These are phyloP conservation scores for Rhinella marina DNA, from an alignment of 2,797 vertebrate genomes.

Conservation along the genomic window DNA sequence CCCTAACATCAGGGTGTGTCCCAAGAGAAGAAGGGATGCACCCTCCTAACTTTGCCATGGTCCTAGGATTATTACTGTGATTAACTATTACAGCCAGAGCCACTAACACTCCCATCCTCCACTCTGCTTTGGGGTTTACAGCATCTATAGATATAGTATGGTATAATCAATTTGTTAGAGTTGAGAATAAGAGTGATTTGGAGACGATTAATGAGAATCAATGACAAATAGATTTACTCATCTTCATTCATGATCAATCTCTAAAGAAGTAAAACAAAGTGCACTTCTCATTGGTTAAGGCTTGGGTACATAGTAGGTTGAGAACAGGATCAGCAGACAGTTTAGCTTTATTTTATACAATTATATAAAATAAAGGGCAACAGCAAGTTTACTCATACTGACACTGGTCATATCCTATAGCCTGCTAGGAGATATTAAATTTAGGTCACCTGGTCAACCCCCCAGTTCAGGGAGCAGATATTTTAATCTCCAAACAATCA, in stretches of 20 bases:
- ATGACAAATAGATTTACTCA: not conserved
- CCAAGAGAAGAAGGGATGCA: too few relatives aligned
- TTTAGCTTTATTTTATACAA: not conserved
- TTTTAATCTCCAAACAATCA: conserved; percentile 39
- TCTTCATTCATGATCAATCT: too few relatives aligned
- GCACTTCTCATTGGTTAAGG: not conserved
- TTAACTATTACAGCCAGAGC: too few relatives aligned
- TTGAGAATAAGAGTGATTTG: not conserved
- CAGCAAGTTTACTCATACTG: not conserved
- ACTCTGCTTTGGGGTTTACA: too few relatives aligned
- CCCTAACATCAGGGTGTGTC: too few relatives aligned
- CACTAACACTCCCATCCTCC: too few relatives aligned
- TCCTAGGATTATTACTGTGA: too few relatives aligned
- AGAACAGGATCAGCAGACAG: not conserved
- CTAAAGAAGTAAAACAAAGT: not conserved
- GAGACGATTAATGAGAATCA: not conserved
- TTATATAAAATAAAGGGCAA: not conserved
- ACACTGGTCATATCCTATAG: not conserved
- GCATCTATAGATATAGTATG: too few relatives aligned
- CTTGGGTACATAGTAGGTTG: not conserved
- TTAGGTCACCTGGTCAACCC: conserved; percentile 34
- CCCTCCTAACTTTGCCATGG: too few relatives aligned
- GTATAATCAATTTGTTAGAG: not conserved
- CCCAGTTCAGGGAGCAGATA: conserved; percentile 6
- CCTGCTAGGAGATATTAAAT: not conserved